Evolutionary conservation across 2,888 invertebrate species (phyloP), one percentile per base, ranked within the genome.

Genomic region (Synanthedon tipuliformis): DNA sequence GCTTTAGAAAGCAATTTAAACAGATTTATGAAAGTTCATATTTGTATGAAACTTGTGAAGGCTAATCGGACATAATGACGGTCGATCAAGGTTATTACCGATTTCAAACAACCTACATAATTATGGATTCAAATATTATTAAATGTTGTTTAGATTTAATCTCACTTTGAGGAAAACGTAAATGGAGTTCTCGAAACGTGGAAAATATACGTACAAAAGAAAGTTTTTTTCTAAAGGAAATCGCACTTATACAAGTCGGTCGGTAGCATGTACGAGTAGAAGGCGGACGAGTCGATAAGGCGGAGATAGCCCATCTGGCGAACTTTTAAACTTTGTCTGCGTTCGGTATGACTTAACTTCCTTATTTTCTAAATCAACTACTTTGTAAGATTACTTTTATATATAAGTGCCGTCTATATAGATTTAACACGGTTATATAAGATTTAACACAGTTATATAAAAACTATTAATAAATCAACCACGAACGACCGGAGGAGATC

Each of bases 281-380:
- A 50, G 50, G 10, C 52, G 51, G 34, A 16, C 52, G 48, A 59
- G 52, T 57, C 57, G 56, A 56, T 59, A 68, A 73, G 67, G 64
- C 62, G 60, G 65, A 67, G 69, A 69, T 70, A 72, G 66, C 61
- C 65, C 66, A 67, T 65, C 68, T 71, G 69, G 61, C 61, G 59
- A 62, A 68, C 61, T 66, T 63, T 56, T 41, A 65, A 75, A 76
- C 75, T 75, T 74, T 67, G 61, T 61, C 69, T 67, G 61, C 64
- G 59, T 62, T 52, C 56, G 34, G 51, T 53, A 52, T 55, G 54
- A 55, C 66, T 66, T 69, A 66, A 67, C 67, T 66, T 62, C 65
- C 66, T 56, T 69, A 69, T 69, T 73, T 71, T 66, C 69, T 67
- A 66, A 66, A 65, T 67, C 66, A 62, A 65, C 65, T 66, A 71